Evolutionary conservation across 64 coral and sea anemone genomes (phyloP), one percentile per base, ranked within the genome.

Genomic region (Pachyseris speciosa): DNA sequence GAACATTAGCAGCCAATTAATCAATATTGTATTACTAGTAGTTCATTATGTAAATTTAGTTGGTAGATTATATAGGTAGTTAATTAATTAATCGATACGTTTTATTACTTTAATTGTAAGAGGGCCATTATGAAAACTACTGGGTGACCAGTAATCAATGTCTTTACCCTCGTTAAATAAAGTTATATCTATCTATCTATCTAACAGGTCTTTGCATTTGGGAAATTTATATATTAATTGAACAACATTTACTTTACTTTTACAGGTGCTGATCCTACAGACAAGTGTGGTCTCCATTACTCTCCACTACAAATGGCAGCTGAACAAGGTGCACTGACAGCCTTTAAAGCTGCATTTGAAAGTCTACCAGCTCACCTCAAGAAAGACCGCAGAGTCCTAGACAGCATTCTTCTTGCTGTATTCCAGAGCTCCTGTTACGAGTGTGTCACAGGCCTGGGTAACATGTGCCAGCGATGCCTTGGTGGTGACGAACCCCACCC

Each of bases 361-460:
- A 93, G 94, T 15, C 81, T 96, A 33, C 85, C 94, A 76, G 30
- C 44, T 39, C 38, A 85, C 53, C 60, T 33, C 16, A 68, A 72
- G 60, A 79, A 68, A 74, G 64, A 85, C 59, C 73, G 84, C 32
- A 38, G 65, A 10, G 85, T 88, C 1, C 64, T 89, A 22, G 86
- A 88, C 64, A 74, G 86, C 61, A 84, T 96, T 45, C 90, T 96
- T 5, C 69, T 93, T 49, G 90, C 80, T 64, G 77, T 96, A 47
- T 96, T 96, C 52, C 78, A 92, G 29, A 96, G 84, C 43, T 96
- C 90, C 0, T 96, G 94, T 41, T 96, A 96, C 47, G 94, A 93
- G 25, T 96, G 94, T 72, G 80, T 96, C 38, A 92, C 86, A 65
- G 94, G 94, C 15, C 49, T 87, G 33, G 94, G 94, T 24, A 16